Conservation (phyloP, 2,797 vertebrate species). For the Tenualosa thibaudeaui region DNA sequence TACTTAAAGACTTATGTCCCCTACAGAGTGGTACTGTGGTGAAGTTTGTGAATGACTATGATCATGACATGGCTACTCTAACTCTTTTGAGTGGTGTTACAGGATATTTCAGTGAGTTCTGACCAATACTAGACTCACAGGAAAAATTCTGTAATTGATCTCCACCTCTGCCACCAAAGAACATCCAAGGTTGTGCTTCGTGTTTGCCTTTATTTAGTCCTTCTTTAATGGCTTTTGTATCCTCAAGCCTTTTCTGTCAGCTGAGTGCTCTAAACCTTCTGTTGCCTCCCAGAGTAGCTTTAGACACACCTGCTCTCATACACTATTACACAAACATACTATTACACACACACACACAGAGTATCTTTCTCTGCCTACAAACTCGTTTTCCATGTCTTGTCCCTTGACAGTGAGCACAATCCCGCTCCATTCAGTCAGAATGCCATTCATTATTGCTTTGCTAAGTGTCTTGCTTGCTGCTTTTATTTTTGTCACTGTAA, state of each 20-base stretch:
- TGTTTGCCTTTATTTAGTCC: slow-evolving; percentile 1
- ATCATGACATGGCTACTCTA: not conserved
- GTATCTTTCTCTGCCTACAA: slow-evolving; percentile 30
- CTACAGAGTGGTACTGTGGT: not conserved
- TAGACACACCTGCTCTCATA: slow-evolving; percentile 12
- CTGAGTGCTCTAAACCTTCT: slow-evolving; percentile 35
- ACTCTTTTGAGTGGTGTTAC: not conserved
- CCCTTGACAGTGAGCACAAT: slow-evolving; percentile 57
- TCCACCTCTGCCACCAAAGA: slow-evolving; percentile 1
- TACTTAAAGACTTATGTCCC: not conserved
- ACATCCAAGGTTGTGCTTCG: slow-evolving; percentile 33
- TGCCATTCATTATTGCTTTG: slow-evolving; percentile 64
- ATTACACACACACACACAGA: slow-evolving; percentile 24
- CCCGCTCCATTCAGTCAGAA: slow-evolving; percentile 21
- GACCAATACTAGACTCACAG: not conserved
- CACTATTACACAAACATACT: slow-evolving; percentile 5
- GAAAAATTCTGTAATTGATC: not conserved
- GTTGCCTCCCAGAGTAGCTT: slow-evolving; percentile 22
- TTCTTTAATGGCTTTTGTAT: slow-evolving; percentile 8
- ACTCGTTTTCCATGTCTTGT: not conserved
- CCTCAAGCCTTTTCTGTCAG: slow-evolving; percentile 40
- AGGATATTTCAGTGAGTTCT: not conserved
- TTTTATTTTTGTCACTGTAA: slow-evolving; percentile 71
- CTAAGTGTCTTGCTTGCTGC: slow-evolving; percentile 71
- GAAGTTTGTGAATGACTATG: not conserved